Conservation (phyloP, 2,113 vertebrate genomes). For the Otolemur garnettii region DNA sequence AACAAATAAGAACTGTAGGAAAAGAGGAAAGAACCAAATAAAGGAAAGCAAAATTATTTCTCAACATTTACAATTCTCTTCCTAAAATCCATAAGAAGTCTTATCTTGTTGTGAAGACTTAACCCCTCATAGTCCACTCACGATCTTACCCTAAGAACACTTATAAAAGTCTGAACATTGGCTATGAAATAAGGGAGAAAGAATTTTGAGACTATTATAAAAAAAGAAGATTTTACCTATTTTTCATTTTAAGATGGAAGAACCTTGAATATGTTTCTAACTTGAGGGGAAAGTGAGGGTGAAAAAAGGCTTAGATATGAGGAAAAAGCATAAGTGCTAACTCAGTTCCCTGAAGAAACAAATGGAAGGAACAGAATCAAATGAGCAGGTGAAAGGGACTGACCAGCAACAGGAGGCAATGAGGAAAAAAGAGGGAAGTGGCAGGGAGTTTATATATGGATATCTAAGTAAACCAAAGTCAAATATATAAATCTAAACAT, state of each 20-base stretch:
- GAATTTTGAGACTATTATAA: neutral
- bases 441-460: neutral
- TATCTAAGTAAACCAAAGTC: slow-evolving; percentile 26
- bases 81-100: slow-evolving; percentile 34
- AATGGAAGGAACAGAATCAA: neutral
- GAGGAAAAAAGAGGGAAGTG: neutral
- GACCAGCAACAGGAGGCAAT: neutral
- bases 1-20: slow-evolving; percentile 95
- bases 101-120: slow-evolving; percentile 49
- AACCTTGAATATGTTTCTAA: slow-evolving; percentile 22
- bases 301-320: neutral
- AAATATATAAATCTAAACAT: neutral
- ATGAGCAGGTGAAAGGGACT: neutral
- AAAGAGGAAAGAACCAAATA: slow-evolving; percentile 73
- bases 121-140: neutral
- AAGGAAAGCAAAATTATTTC: slow-evolving; percentile 54
- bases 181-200: slow-evolving; percentile 5
- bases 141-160: slow-evolving; percentile 19
- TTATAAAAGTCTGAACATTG: slow-evolving; percentile 38
- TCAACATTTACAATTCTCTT: slow-evolving; percentile 55
- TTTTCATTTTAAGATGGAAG: slow-evolving; percentile 50
- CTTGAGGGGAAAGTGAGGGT: slow-evolving; percentile 22
- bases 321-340: neutral
- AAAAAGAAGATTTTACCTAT: neutral
- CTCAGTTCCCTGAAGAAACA: slow-evolving; percentile 37